phyloP scores from a whole-genome alignment of 2,113 vertebrate genomes.

The Macrotis lagotis region DNA sequence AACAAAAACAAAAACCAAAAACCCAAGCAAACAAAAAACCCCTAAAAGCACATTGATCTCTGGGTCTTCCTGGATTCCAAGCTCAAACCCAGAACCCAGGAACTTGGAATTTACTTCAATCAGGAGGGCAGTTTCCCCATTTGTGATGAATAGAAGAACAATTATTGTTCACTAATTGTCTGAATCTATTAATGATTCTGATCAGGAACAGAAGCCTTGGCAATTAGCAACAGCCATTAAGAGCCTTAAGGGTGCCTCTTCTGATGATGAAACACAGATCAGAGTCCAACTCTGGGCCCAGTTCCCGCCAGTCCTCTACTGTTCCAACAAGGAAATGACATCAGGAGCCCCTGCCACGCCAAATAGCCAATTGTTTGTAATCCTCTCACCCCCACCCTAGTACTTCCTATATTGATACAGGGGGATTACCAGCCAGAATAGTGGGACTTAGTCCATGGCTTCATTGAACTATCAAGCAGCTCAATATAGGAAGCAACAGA shows the following conservation, averaged over 20 bases:
- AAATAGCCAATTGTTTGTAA: background rate
- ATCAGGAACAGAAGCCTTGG: background rate
- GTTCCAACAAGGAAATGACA: background rate
- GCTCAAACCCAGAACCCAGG: background rate
- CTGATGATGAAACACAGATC: background rate
- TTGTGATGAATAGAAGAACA: constrained; percentile 37
- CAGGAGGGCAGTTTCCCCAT: background rate
- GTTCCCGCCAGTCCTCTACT: background rate
- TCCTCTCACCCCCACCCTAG: background rate
- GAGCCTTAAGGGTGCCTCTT: background rate
- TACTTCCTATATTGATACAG: background rate
- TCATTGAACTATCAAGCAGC: constrained; percentile 28
- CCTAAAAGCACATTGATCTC: background rate
- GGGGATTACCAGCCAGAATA: background rate
- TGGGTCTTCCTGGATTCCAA: constrained; percentile 5
- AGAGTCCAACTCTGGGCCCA: background rate
- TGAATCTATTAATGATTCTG: constrained; percentile 23
- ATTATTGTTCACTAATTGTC: background rate
- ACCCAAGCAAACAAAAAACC: background rate
- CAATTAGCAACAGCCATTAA: background rate
- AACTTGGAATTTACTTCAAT: background rate
- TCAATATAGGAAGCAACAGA: constrained; percentile 26
- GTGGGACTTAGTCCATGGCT: background rate
- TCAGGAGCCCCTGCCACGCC: background rate
- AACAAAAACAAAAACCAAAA: too few relatives aligned